Evolutionary conservation across 2,888 invertebrate genomes (phyloP).

Genomic region (Brachyopa scutellaris): DNA sequence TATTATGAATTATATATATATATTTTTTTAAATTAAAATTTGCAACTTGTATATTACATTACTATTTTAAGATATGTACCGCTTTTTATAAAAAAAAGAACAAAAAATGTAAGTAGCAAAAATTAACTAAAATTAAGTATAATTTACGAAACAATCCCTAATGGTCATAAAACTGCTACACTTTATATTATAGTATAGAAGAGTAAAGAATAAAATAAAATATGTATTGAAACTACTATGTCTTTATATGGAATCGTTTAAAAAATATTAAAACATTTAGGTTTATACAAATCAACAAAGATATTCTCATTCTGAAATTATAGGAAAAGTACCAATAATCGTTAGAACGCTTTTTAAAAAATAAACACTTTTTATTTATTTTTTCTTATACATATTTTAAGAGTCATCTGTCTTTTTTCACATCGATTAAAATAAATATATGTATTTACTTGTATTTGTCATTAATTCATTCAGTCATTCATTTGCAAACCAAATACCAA

Average conservation of each 20-base stretch:
- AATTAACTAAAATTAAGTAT: constrained; percentile 48
- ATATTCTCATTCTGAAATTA: constrained; percentile 1
- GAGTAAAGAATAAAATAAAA: constrained; percentile 16
- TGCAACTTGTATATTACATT: constrained; percentile 10
- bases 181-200: background rate
- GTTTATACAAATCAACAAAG: background rate
- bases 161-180: constrained; percentile 11
- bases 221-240: constrained; percentile 8
- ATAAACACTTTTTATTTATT: background rate
- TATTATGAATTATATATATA: constrained; percentile 9
- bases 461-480: constrained; percentile 50
- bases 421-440: background rate
- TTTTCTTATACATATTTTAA: constrained; percentile 15
- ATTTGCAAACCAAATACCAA: constrained; percentile 16
- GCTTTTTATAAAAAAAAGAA: constrained; percentile 39
- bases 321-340: background rate
- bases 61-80: constrained; percentile 39
- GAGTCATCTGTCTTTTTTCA: constrained; percentile 8
- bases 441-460: constrained; percentile 7
- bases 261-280: background rate
- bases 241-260: constrained; percentile 62
- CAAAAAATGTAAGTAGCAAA: constrained; percentile 22
- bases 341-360: background rate
- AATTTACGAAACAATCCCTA: background rate
- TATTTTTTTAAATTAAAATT: constrained; percentile 3